Percentiles rank a stretch among this genome's conserved stretches.
Evolutionary conservation across 37 sponge, comb jelly and placozoan genomes (phyloP).

Genomic region (Spongilla lacustris): DNA sequence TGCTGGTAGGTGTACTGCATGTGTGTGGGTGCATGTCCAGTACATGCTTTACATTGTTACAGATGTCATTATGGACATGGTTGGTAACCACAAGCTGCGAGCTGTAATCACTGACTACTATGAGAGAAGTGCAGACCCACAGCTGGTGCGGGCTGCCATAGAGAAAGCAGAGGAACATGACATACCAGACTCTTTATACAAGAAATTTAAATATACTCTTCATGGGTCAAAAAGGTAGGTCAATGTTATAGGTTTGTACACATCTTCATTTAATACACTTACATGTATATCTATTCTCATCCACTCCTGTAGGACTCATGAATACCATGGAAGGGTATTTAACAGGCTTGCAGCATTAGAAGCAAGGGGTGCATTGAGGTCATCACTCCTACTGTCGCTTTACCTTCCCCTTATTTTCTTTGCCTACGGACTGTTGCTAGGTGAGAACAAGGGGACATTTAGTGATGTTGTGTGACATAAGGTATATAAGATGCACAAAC

Average conservation of each 20-base stretch:
- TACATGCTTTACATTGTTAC: no score
- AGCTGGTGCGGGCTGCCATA: conserved; percentile 52
- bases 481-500: no score
- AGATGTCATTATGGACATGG: conserved; percentile 90
- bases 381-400: conserved; percentile 3
- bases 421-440: conserved; percentile 65
- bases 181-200: no score
- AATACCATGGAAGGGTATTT: conserved; percentile 2
- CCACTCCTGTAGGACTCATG: not conserved
- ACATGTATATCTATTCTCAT: not conserved
- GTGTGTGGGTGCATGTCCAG: not conserved
- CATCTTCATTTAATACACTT: no score
- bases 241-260: no score
- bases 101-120: conserved; percentile 47
- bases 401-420: conserved; percentile 82
- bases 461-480: no score
- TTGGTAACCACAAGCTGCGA: conserved; percentile 56
- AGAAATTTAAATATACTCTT: not conserved
- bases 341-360: conserved; percentile 54
- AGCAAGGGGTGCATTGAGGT: conserved; percentile 64
- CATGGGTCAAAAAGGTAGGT: not conserved
- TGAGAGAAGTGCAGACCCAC: conserved; percentile 35
- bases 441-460: not conserved
- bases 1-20: conserved; percentile 13
- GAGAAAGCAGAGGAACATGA: conserved; percentile 4